Conservation (phyloP, 2,113 vertebrate species). For the Dicaeum eximium region DNA sequence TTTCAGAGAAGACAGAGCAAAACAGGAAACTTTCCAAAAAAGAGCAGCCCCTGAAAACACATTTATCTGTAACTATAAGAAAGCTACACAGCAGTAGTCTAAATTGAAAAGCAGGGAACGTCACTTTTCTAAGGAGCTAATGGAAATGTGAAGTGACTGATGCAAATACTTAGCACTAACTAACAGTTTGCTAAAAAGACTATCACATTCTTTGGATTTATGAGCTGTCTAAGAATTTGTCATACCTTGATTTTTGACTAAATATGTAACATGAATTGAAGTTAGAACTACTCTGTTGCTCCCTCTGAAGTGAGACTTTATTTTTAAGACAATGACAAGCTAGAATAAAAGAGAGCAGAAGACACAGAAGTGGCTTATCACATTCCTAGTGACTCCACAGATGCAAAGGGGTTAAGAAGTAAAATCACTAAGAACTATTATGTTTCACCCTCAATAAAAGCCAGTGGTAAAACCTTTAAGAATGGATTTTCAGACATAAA, state of each 20-base stretch:
- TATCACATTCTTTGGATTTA: neutral
- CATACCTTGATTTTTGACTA: slow-evolving; percentile 27
- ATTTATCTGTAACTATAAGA: neutral
- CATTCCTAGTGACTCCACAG: neutral
- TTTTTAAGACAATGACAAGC: neutral
- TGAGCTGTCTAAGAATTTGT: neutral
- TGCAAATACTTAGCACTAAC: slow-evolving; percentile 45
- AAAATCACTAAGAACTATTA: neutral
- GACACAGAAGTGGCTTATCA: neutral
- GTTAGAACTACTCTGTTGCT: neutral
- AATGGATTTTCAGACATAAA: neutral
- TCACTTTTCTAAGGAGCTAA: slow-evolving; percentile 37
- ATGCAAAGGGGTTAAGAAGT: neutral
- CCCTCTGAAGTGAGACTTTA: neutral
- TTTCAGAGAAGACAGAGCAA: neutral
- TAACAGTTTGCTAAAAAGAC: slow-evolving; percentile 36
- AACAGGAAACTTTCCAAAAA: neutral
- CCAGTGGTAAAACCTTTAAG: neutral
- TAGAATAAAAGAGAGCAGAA: neutral
- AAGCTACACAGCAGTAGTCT: neutral
- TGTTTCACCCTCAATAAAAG: neutral
- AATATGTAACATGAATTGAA: neutral
- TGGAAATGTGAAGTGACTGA: slow-evolving; percentile 11
- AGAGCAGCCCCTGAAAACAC: neutral
- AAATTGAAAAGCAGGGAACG: neutral